Base-by-base conservation (phyloP, 2,797 vertebrate species). In the Sciurus vulgaris region DNA sequence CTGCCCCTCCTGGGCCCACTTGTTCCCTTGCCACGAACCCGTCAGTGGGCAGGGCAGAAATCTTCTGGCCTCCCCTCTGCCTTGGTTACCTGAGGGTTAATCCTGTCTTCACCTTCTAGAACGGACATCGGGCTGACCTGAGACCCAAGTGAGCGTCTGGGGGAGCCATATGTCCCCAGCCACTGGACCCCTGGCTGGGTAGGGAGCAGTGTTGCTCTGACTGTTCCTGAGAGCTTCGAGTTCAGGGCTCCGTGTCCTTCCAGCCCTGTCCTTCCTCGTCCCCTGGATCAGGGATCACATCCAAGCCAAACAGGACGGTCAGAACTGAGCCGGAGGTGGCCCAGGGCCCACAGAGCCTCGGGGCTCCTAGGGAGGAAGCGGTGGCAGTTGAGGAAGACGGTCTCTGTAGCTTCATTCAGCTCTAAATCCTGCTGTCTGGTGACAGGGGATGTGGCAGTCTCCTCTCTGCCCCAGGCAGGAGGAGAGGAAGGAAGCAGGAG, bases 301-400 rank as follows among this genome's bases (percentile, higher is more conserved):
- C 97, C 97, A 97, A 97, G 91, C n/a, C 94, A 97, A 97, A 97
- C 94, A 97, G 96, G 95, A 81, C 22, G 7, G 44, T 38, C 41
- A 65, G 84, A 79, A 74, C 3, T 1, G 56, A 94, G 78, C 88
- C 44, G 44, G 96, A 94, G 93, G 61, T 86, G 89, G 56, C 24
- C 1, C 88, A 76, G 96, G 95, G 92, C 86, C 2, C 5, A 86
- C 15, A 56, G 91, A 61, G 94, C 94, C 96, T n/a, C 41, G 0
- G 97, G 97, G 89, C 93, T 54, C 0, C 4, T 1, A 0, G 20
- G 18, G 85, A 79, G 70, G 93, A 44, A 7, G 0, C 35, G 2
- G 44, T 30, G 95, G 63, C 47, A 14, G 30, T 20, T 7, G 49
- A 86, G 77, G 87, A 92, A 96, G 89, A 59, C 51, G 5, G 51